Evolutionary conservation across 2,113 vertebrate species (phyloP), one percentile per base, ranked within the genome.

Genomic region (Hepsetus odoe): DNA sequence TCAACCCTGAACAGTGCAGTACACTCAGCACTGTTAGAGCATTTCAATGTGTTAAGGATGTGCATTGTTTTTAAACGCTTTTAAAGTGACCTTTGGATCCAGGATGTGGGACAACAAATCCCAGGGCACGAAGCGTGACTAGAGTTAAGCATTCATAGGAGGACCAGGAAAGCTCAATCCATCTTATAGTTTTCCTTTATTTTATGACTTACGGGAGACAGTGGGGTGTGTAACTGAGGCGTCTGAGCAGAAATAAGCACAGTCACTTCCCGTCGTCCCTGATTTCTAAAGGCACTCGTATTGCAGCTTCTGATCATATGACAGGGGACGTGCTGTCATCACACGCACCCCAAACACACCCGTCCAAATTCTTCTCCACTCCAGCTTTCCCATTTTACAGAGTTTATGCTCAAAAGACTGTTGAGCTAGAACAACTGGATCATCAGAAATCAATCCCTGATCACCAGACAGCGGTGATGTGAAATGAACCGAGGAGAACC

Each of bases 221-320:
- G 14, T 12, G 28, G 13, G 1, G 26, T 2, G 3, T 33, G 94
- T 94, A 94, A 95, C 92, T 91, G 94, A 88, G 93, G 92, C 86
- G 94, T 91, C 92, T 72, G 44, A 16, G 13, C 26, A 12, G 40
- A 28, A 58, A 32, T 30, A 30, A 16, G 14, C 28, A 33, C 61
- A 8, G 18, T 35, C 61, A 33, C 61, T 64, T 64, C 58, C n/a
- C 94, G 95, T 89, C 90, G 92, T 90, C 95, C 94, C 92, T 95
- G 95, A 89, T 95, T 96, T 92, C 97, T 95, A 87, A 95, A 94
- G 90, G 96, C 95, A 87, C 95, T 97, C 91, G 95, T 96, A 93
- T 97, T 96, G 92, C 95, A 95, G 40, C 30, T 14, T 46, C 1
- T 5, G 33, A 90, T 97, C 96, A 95, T 95, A 96, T 92, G 95